Evolutionary conservation across 2,888 invertebrate genomes (phyloP).

Genomic region (Phorcus lineatus): DNA sequence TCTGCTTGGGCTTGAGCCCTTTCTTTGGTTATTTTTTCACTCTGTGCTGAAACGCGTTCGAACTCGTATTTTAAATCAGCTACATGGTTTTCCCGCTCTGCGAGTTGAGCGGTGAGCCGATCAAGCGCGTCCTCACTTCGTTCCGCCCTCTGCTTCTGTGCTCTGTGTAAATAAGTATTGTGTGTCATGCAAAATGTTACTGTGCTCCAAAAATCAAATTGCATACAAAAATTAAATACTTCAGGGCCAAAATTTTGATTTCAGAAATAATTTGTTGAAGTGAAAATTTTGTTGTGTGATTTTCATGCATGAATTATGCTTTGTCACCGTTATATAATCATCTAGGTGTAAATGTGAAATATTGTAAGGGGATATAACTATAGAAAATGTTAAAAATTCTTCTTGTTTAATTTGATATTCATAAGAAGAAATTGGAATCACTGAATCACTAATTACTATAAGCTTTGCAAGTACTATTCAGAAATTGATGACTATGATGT

Average conservation of each 20-base stretch:
- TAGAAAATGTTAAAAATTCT: no score
- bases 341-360: no score
- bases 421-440: no score
- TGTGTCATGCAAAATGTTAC: slow-evolving; percentile 5
- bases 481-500: no score
- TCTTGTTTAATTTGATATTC: no score
- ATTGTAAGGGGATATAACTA: no score
- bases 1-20: slow-evolving; percentile 62
- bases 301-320: neutral
- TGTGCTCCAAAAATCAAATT: neutral
- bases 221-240: neutral
- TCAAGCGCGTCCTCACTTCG: slow-evolving; percentile 69
- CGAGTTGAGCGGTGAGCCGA: slow-evolving; percentile 61
- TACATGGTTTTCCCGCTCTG: slow-evolving; percentile 65
- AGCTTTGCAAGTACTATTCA: no score
- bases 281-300: no score
- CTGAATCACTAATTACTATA: no score
- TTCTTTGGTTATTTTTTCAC: slow-evolving; percentile 66
- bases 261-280: no score
- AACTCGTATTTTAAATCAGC: slow-evolving; percentile 65
- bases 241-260: no score
- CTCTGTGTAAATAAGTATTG: slow-evolving; percentile 51
- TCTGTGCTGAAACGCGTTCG: slow-evolving; percentile 53
- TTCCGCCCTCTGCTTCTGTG: slow-evolving; percentile 72
- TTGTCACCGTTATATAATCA: neutral